Evolutionary conservation across 2,888 invertebrate genomes (phyloP).

Genomic region (Lepidonotus clava): DNA sequence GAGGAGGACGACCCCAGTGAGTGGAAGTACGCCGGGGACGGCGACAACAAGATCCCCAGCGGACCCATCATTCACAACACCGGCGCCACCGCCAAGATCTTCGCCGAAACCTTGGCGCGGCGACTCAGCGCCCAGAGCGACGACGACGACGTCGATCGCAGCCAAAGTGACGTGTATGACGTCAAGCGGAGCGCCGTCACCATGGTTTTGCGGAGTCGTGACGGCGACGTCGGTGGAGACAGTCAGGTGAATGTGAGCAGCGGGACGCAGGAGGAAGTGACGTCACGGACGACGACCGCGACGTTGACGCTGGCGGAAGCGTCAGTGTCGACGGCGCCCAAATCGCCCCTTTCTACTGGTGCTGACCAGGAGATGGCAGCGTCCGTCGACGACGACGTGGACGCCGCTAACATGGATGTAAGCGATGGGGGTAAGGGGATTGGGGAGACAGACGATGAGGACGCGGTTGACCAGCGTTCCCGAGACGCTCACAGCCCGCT

Average conservation of each 20-base stretch:
- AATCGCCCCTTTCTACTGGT: background rate
- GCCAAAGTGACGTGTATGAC: background rate
- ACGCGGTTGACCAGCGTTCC: background rate
- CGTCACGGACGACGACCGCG: background rate
- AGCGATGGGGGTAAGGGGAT: background rate
- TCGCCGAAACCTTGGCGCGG: background rate
- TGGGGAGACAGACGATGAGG: background rate
- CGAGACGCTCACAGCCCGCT: too few relatives aligned
- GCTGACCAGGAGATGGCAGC: too few relatives aligned
- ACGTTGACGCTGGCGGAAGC: background rate
- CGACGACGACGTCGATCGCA: background rate
- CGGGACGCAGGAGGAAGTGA: background rate
- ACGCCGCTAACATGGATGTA: too few relatives aligned
- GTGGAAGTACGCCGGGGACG: conserved; percentile 48
- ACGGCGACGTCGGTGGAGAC: background rate
- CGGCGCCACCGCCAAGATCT: background rate
- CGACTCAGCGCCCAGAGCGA: background rate
- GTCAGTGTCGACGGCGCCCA: background rate
- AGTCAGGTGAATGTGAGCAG: background rate
- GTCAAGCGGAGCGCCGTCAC: conserved; percentile 27
- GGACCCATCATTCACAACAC: conserved; percentile 27
- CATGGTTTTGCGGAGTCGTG: background rate
- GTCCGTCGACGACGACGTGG: too few relatives aligned
- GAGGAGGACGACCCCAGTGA: conserved; percentile 51
- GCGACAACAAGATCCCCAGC: background rate